phyloP scores from a whole-genome alignment of 1,140 invertebrate species.

The Drosophila punjabiensis region DNA sequence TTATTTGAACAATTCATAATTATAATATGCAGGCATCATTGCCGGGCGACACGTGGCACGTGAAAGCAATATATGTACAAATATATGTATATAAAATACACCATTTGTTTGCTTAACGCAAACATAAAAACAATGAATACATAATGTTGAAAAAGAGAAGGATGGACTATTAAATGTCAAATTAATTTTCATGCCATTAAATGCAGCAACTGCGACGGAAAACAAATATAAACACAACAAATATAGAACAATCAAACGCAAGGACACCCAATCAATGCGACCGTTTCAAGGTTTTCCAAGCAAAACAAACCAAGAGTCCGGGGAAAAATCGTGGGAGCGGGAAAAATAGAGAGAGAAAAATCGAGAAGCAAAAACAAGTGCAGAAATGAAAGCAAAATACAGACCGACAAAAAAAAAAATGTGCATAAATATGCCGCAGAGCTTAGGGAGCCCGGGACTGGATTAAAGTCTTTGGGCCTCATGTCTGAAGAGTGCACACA shows the following conservation, averaged over 20 bases:
- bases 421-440: conserved; percentile 56
- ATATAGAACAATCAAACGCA: conserved; percentile 44
- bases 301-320: conserved; percentile 13
- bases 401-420: conserved; percentile 26
- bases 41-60: conserved; percentile 62
- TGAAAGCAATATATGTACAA: conserved; percentile 34
- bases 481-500: conserved; percentile 43
- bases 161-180: conserved; percentile 63
- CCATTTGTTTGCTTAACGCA: conserved; percentile 62
- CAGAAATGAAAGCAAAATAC: conserved; percentile 50
- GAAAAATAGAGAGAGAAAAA: background rate
- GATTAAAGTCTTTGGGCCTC: conserved; percentile 56
- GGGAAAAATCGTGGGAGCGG: background rate
- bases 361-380: conserved; percentile 24
- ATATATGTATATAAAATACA: conserved; percentile 41
- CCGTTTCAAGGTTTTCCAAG: conserved; percentile 36
- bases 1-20: conserved; percentile 74
- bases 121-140: conserved; percentile 71
- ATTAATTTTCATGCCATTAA: conserved; percentile 78
- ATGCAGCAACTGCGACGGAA: conserved; percentile 53
- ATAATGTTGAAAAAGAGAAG: conserved; percentile 24
- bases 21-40: conserved; percentile 55
- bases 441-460: conserved; percentile 29
- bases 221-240: conserved; percentile 29
- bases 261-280: conserved; percentile 59